Conservation (phyloP, 2,888 invertebrate species). For the Drosophila parthenogenetica region DNA sequence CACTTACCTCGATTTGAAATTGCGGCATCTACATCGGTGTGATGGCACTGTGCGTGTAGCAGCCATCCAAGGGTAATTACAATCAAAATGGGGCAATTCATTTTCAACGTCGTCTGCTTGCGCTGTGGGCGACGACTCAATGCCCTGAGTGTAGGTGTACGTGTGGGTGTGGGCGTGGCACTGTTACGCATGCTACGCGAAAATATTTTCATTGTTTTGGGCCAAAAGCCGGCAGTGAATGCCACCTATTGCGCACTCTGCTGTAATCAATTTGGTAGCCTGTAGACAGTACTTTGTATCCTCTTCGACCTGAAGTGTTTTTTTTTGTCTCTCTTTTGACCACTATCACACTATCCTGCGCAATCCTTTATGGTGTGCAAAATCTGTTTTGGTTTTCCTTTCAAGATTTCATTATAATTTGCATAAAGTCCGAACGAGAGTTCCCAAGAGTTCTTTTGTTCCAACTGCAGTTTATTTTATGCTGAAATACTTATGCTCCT, state of each 20-base stretch:
- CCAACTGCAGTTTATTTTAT: slow-evolving; percentile 48
- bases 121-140: slow-evolving; percentile 12
- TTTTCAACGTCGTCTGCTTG: slow-evolving; percentile 64
- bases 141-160: too few species aligned
- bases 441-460: slow-evolving; percentile 40
- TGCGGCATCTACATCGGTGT: slow-evolving; percentile 82
- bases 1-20: slow-evolving; percentile 85
- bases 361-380: slow-evolving; percentile 16
- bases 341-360: not conserved
- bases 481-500: slow-evolving; percentile 26
- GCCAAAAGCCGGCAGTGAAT: slow-evolving; percentile 26
- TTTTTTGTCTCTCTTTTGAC: not conserved
- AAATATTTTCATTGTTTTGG: slow-evolving; percentile 78
- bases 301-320: not conserved
- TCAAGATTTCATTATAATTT: slow-evolving; percentile 58
- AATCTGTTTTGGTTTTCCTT: slow-evolving; percentile 22
- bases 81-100: slow-evolving; percentile 84
- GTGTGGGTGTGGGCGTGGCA: slow-evolving; percentile 9
- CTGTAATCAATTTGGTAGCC: slow-evolving; percentile 44
- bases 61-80: slow-evolving; percentile 85
- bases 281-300: slow-evolving; percentile 22
- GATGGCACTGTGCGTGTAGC: slow-evolving; percentile 77
- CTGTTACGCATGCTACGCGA: slow-evolving; percentile 72
- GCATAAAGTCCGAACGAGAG: slow-evolving; percentile 36
- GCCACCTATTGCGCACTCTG: slow-evolving; percentile 42